Conservation (phyloP, 2,797 vertebrate species). For the Cyprinella venusta region DNA sequence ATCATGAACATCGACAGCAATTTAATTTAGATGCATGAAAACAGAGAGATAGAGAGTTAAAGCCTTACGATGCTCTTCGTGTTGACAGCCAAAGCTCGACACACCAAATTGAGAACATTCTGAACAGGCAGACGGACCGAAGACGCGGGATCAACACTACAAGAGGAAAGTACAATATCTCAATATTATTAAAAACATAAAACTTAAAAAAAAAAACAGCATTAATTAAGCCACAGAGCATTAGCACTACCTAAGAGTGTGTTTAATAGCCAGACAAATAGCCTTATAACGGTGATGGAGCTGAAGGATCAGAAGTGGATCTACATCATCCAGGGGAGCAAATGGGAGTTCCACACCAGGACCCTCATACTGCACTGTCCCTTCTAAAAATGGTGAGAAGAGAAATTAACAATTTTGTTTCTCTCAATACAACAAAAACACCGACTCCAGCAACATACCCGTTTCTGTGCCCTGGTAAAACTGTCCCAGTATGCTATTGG, state of each 20-base stretch:
- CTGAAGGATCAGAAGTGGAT: constrained; percentile 79
- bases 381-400: constrained; percentile 69
- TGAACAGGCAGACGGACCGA: constrained; percentile 85
- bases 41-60: background rate
- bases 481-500: constrained; percentile 80
- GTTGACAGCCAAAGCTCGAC: constrained; percentile 82
- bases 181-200: background rate
- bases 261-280: constrained; percentile 80
- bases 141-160: constrained; percentile 83
- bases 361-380: constrained; percentile 81
- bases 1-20: background rate
- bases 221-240: background rate
- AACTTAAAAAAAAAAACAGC: background rate
- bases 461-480: constrained; percentile 84
- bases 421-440: background rate
- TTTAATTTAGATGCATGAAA: background rate
- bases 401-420: background rate
- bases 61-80: constrained; percentile 83
- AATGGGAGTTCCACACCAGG: constrained; percentile 81
- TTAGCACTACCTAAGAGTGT: constrained; percentile 73
- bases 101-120: constrained; percentile 85
- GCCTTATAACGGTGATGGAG: constrained; percentile 83
- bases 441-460: constrained; percentile 67
- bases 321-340: constrained; percentile 74
- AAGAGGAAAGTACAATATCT: constrained; percentile 2